phyloP scores from a whole-genome alignment of 92 coral and sea anemone genomes.

The Zoanthus sansibaricus region DNA sequence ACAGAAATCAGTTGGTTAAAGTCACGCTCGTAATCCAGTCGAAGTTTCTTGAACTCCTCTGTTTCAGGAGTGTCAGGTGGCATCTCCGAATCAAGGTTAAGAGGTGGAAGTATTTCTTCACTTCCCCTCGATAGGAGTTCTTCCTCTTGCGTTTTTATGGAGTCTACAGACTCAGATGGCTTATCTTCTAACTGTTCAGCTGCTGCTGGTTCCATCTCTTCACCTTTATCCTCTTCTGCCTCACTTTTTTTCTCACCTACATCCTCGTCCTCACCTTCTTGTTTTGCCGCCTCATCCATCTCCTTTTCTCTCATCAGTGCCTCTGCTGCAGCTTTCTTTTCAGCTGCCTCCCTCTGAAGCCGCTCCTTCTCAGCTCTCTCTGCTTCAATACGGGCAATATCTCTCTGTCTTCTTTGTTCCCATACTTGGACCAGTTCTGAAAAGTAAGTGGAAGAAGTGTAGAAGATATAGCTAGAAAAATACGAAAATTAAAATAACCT shows the following conservation, averaged over 20 bases:
- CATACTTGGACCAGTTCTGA: conserved; percentile 73
- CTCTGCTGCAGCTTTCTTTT: conserved; percentile 77
- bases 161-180: conserved; percentile 48
- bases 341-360: conserved; percentile 75
- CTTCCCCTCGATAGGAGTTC: conserved; percentile 52
- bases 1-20: conserved; percentile 83
- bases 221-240: conserved; percentile 53
- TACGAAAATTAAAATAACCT: too few relatives aligned
- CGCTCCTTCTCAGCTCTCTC: conserved; percentile 75
- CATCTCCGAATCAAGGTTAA: conserved; percentile 62
- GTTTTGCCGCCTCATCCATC: conserved; percentile 60
- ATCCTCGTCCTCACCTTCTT: conserved; percentile 58
- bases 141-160: conserved; percentile 65
- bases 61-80: conserved; percentile 86
- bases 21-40: conserved; percentile 82
- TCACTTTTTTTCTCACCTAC: conserved; percentile 56
- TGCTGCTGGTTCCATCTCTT: conserved; percentile 48
- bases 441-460: background rate
- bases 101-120: conserved; percentile 52
- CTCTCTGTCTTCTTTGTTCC: conserved; percentile 73
- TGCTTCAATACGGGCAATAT: conserved; percentile 77
- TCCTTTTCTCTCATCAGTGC: conserved; percentile 78
- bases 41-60: conserved; percentile 75
- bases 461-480: too few relatives aligned
- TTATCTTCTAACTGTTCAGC: conserved; percentile 36